These are phyloP conservation scores for Dasyurus viverrinus DNA, from an alignment of 2,113 vertebrate genomes.

Conservation along the genomic window DNA sequence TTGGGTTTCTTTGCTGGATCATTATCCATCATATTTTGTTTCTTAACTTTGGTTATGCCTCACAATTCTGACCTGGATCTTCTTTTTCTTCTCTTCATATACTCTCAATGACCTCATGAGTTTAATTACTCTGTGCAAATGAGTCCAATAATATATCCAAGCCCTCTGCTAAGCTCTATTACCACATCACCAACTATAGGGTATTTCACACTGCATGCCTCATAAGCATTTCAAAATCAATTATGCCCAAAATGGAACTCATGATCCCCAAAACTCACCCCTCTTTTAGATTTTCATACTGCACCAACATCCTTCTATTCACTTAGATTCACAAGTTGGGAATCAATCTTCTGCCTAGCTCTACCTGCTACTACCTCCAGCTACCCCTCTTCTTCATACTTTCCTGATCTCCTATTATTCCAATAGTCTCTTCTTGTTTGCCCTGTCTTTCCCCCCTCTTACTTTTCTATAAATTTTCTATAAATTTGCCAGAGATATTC, in stretches of 20 bases:
- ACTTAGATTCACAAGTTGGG: background rate
- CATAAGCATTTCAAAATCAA: background rate
- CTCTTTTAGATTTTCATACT: background rate
- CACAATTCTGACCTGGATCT: background rate
- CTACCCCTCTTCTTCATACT: background rate
- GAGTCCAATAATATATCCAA: background rate
- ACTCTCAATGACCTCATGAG: background rate
- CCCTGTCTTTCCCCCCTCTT: background rate
- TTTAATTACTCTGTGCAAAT: background rate
- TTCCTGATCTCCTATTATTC: background rate
- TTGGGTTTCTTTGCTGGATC: background rate
- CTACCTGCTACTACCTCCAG: background rate
- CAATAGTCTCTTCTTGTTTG: background rate
- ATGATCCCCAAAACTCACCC: background rate
- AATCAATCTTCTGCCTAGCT: background rate
- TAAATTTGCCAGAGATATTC: background rate
- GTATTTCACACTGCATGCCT: background rate
- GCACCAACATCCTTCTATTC: background rate
- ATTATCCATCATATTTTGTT: background rate
- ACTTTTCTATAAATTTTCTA: background rate
- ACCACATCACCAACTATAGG: background rate
- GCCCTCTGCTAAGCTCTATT: background rate
- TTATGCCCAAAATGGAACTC: background rate
- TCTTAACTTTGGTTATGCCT: background rate
- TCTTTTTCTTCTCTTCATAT: background rate